Base-by-base conservation (phyloP, 2,113 vertebrate species). In the Gila orcuttii region DNA sequence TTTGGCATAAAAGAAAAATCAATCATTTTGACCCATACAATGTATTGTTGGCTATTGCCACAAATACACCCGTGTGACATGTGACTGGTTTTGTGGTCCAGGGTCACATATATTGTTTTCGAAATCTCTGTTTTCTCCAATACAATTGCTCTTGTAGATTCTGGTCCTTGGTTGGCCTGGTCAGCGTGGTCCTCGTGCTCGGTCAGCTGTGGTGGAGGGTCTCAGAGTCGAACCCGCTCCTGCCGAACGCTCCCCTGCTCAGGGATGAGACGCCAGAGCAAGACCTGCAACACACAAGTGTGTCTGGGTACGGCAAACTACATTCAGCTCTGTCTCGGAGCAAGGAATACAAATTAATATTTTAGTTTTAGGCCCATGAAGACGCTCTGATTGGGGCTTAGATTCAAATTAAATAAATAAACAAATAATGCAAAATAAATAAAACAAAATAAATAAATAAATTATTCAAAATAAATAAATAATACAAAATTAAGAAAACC, bases 241-340 rank as follows among this genome's bases (percentile, higher is more conserved):
- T 94, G 95, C 86, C 89, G 45, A 42, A 85, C 85, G 3, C 88
- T 91, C 0, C 91, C 93, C 33, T 95, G 94, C 88, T 84, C 83
- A 0, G 90, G 93, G 9, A 64, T 91, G 45, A 89, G 81, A 47
- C 91, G 88, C 15, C 94, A 95, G 88, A 95, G 93, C 90, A 95
- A 95, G 88, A 94, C 92, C 66, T 96, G 95, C 79, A 96, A 96
- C 91, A 96, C 90, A 13, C 95, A 96, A 23, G 95, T 96, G 85
- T 96, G 95, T 85, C 94, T 96, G 0, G 95, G 95, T 95, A 81
- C 92, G 94, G 89, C 60, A 42, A 6, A 66, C 19, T 19, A 6
- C 57, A 4, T 2, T 59, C 62, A 7, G 13, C 50, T 9, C 45
- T 39, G 19, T 25, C n/a, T 64, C 60, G 2, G 59, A 62, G 57